A percentile compares a stretch with the other conserved stretches of the same genome.
Conservation (phyloP, 1,140 invertebrate species). For the Mamestra configurata region DNA sequence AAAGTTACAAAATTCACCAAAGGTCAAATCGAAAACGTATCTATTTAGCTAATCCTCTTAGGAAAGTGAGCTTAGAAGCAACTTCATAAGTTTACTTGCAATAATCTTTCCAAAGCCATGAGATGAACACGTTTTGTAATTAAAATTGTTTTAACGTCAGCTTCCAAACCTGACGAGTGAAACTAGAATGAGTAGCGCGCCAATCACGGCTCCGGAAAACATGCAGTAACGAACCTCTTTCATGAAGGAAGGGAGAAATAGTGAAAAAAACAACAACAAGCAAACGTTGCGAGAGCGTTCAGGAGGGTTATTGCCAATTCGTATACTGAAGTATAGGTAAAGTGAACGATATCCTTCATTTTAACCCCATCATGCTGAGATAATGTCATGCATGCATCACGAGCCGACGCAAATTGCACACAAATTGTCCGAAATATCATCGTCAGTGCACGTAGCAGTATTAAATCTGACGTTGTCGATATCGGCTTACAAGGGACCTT, state of each 20-base stretch:
- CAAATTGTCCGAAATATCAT: constrained; percentile 25
- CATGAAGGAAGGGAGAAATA: constrained; percentile 53
- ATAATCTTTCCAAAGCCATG: constrained; percentile 20
- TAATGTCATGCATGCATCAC: neutral
- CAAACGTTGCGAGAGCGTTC: neutral
- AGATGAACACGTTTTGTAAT: constrained; percentile 27
- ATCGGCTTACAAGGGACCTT: neutral
- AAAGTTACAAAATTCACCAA: neutral
- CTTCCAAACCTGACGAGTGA: constrained; percentile 5
- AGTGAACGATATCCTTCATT: neutral
- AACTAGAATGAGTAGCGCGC: constrained; percentile 34
- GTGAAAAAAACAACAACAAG: neutral
- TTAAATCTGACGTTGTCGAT: constrained; percentile 19
- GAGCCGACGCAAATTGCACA: constrained; percentile 9
- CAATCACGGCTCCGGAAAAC: constrained; percentile 66
- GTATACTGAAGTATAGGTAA: neutral
- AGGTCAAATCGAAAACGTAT: constrained; percentile 7
- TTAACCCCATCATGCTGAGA: neutral
- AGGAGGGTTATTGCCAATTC: constrained; percentile 22
- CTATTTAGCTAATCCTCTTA: constrained; percentile 34
- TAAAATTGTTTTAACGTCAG: constrained; percentile 26
- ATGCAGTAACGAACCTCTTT: constrained; percentile 65
- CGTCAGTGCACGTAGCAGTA: constrained; percentile 13
- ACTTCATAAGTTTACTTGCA: constrained; percentile 25
- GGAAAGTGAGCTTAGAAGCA: neutral